A percentile compares a stretch with the other conserved stretches of the same genome.
Evolutionary conservation across 1,140 invertebrate genomes (phyloP).

Genomic region (Elysia chlorotica): DNA sequence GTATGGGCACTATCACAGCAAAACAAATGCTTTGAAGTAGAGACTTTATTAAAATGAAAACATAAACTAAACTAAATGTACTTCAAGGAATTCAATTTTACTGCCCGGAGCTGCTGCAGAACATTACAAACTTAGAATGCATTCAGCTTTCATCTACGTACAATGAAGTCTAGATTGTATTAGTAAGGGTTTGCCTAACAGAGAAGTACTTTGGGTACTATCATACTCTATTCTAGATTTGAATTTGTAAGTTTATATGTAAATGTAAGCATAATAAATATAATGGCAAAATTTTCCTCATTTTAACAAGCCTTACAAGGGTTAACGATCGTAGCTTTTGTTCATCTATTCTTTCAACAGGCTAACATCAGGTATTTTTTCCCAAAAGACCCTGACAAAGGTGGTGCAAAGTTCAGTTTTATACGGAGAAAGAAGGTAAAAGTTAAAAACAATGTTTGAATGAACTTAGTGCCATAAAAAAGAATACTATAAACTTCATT

Average conservation of each 20-base stretch:
- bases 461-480: background rate
- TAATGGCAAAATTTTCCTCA: background rate
- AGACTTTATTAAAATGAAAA: too few relatives aligned
- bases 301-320: background rate
- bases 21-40: too few relatives aligned
- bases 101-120: too few relatives aligned
- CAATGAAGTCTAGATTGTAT: too few relatives aligned
- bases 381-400: conserved; percentile 7
- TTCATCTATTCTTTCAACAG: conserved; percentile 4
- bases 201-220: background rate
- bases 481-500: background rate
- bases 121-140: too few relatives aligned
- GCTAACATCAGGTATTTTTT: conserved; percentile 10
- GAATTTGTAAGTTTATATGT: background rate
- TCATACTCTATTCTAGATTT: background rate
- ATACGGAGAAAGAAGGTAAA: background rate
- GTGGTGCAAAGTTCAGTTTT: conserved; percentile 15
- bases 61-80: too few relatives aligned
- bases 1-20: too few relatives aligned
- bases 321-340: background rate
- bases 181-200: too few relatives aligned
- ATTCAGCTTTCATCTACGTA: too few relatives aligned
- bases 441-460: background rate
- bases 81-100: too few relatives aligned
- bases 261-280: background rate